phyloP scores from a whole-genome alignment of 2,113 vertebrate species.

The Morone saxatilis region DNA sequence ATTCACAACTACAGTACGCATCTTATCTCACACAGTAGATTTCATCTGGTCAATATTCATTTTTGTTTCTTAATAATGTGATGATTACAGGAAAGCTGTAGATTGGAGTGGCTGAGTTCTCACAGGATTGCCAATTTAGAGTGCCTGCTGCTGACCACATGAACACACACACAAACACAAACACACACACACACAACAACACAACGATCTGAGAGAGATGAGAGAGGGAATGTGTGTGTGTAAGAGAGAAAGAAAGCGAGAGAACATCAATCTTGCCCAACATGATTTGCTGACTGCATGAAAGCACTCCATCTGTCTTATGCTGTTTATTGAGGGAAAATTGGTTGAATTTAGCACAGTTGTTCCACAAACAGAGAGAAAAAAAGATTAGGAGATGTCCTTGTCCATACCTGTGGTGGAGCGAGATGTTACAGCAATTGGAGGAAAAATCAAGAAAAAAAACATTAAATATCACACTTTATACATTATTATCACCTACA shows the following conservation, averaged over 20 bases:
- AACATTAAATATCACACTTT: slow-evolving; percentile 18
- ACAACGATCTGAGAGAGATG: slow-evolving; percentile 25
- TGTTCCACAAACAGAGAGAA: slow-evolving; percentile 59
- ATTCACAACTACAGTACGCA: slow-evolving; percentile 26
- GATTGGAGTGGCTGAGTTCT: slow-evolving; percentile 34
- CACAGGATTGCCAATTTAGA: slow-evolving; percentile 68
- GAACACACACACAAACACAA: slow-evolving; percentile 23
- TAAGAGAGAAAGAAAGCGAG: slow-evolving; percentile 45
- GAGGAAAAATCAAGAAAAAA: slow-evolving; percentile 37
- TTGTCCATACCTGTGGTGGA: slow-evolving; percentile 45
- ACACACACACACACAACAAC: slow-evolving; percentile 29
- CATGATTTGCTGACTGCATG: slow-evolving; percentile 81
- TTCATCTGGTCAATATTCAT: slow-evolving; percentile 29
- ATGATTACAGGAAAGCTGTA: slow-evolving; percentile 37
- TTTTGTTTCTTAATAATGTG: slow-evolving; percentile 33
- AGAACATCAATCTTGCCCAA: slow-evolving; percentile 80
- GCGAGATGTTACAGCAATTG: slow-evolving; percentile 32
- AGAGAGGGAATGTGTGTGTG: slow-evolving; percentile 4
- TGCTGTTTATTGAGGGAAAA: slow-evolving; percentile 75
- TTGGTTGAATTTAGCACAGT: slow-evolving; percentile 69
- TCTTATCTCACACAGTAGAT: neutral
- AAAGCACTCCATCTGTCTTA: slow-evolving; percentile 80
- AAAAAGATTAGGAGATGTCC: slow-evolving; percentile 60
- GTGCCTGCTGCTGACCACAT: slow-evolving; percentile 49
- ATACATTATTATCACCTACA: slow-evolving; percentile 25